phyloP scores from a whole-genome alignment of 2,797 vertebrate species.

The Gobio occitaniae region DNA sequence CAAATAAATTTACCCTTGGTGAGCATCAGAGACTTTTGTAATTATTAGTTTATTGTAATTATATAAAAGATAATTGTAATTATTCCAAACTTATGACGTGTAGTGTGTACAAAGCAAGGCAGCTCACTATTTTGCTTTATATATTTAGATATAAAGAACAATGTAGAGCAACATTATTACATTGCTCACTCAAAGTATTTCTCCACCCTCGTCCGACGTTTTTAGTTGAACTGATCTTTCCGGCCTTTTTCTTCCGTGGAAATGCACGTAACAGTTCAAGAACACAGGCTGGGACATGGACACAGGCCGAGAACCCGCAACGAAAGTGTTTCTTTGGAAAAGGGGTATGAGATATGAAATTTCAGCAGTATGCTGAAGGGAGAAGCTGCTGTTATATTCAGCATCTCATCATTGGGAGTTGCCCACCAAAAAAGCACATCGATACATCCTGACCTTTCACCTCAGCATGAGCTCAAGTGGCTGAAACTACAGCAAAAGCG shows the following conservation, averaged over 20 bases:
- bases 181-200: too few relatives aligned
- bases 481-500: slow-evolving; percentile 18
- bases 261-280: accelerated
- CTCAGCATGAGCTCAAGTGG: slow-evolving; percentile 19
- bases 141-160: too few relatives aligned
- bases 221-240: not conserved
- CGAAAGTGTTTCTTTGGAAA: not conserved
- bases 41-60: not conserved
- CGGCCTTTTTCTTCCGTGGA: not conserved
- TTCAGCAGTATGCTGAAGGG: not conserved
- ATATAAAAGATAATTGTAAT: not conserved
- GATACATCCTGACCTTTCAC: slow-evolving; percentile 11
- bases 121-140: not conserved
- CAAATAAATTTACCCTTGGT: not conserved
- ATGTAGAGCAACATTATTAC: too few relatives aligned
- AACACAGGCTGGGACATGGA: not conserved
- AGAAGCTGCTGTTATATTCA: slow-evolving; percentile 16
- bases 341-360: not conserved
- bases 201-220: too few relatives aligned
- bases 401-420: not conserved
- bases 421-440: slow-evolving; percentile 9
- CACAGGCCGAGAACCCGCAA: not conserved
- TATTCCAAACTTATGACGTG: not conserved
- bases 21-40: not conserved
- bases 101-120: not conserved